phyloP scores from a whole-genome alignment of 2,888 invertebrate genomes.

The Linnaemya tessellans region DNA sequence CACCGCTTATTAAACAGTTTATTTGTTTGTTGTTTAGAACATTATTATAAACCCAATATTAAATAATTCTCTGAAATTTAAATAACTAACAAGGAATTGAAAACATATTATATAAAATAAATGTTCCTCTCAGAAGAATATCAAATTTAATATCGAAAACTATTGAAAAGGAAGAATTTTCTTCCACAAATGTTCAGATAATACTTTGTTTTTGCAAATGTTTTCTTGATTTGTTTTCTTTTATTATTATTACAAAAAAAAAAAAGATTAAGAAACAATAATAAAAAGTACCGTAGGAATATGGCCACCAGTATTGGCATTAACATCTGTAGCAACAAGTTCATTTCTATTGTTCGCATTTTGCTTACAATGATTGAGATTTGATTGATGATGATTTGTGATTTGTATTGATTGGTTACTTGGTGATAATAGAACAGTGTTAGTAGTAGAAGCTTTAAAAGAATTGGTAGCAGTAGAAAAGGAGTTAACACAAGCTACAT shows the following conservation, averaged over 20 bases:
- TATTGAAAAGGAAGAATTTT: neutral
- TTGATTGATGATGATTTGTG: conserved; percentile 63
- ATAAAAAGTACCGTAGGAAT: conserved; percentile 84
- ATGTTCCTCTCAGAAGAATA: neutral
- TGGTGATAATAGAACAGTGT: conserved; percentile 48
- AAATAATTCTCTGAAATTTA: neutral
- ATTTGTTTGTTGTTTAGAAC: no score
- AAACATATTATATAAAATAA: neutral
- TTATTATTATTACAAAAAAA: conserved; percentile 17
- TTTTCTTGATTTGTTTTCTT: conserved; percentile 59
- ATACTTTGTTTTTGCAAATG: conserved; percentile 29
- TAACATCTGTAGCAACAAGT: conserved; percentile 71
- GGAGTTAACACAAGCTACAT: conserved; percentile 54
- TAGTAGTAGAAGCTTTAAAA: conserved; percentile 47
- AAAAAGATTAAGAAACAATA: conserved; percentile 54
- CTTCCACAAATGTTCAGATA: neutral
- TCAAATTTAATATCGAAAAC: neutral
- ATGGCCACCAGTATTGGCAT: conserved; percentile 77
- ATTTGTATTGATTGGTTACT: conserved; percentile 68
- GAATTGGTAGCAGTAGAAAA: conserved; percentile 73
- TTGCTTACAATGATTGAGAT: conserved; percentile 54
- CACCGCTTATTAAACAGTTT: no score
- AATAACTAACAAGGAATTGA: neutral
- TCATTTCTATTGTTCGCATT: conserved; percentile 55
- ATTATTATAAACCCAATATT: neutral